Evolutionary conservation across 2,113 vertebrate species (phyloP).

Genomic region (Laterallus jamaicensis): DNA sequence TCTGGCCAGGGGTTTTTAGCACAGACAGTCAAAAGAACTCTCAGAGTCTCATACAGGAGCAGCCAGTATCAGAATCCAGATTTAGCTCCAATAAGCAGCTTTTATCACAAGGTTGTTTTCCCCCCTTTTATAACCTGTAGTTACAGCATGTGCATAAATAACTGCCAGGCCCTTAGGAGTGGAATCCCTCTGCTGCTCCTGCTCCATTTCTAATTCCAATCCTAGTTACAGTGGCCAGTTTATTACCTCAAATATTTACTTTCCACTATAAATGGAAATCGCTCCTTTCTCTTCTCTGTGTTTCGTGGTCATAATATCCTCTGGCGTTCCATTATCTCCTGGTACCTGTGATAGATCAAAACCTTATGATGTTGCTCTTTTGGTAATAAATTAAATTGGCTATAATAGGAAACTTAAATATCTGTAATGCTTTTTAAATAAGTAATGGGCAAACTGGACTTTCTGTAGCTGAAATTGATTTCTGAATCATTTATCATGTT

Average conservation of each 20-base stretch:
- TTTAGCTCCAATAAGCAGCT: conserved; percentile 22
- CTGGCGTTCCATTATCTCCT: conserved; percentile 17
- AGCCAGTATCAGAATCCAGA: conserved; percentile 6
- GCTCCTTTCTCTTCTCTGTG: conserved; percentile 15
- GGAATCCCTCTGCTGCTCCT: not conserved
- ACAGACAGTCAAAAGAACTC: not conserved
- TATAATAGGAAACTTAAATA: conserved; percentile 45
- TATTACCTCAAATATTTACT: conserved; percentile 65
- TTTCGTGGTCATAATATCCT: conserved; percentile 41
- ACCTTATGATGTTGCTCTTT: conserved; percentile 3
- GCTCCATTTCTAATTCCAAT: conserved; percentile 11
- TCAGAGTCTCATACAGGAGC: not conserved
- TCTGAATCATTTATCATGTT: conserved; percentile 45
- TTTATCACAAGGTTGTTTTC: conserved; percentile 21
- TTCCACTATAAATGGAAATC: conserved; percentile 59
- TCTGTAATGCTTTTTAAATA: conserved; percentile 21
- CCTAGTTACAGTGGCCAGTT: not conserved
- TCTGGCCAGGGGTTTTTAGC: not conserved
- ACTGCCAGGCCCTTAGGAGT: conserved; percentile 4
- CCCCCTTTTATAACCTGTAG: not conserved
- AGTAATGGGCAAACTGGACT: conserved; percentile 44
- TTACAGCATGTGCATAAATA: conserved; percentile 1
- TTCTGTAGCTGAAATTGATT: conserved; percentile 38
- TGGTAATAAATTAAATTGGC: conserved; percentile 50
- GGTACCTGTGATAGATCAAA: conserved; percentile 43